Base-by-base conservation (phyloP, 2,888 invertebrate genomes). In the Hemithea aestivaria region DNA sequence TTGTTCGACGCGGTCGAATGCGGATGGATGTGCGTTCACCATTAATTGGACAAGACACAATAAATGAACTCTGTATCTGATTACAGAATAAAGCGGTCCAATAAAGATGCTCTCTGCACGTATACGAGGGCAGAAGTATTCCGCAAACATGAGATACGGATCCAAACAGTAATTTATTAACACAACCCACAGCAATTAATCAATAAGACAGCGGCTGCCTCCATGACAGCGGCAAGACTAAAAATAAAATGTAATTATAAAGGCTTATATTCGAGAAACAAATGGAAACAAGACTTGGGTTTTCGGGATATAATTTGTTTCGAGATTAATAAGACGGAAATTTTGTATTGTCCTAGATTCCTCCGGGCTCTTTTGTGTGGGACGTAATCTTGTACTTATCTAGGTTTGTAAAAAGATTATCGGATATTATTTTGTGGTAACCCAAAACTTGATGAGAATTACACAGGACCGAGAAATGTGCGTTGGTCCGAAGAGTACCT, bases 201-300 rank as follows among this genome's bases (percentile, higher is more conserved):
- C 77, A 75, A 73, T 74, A 72, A 63, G 71, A 70, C 69, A 63
- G 59, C 53, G 62, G 60, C 54, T 51, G 50, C 51, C 56, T 56
- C 50, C 58, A 66, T 62, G 68, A 53, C 56, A 49, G 67, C 67
- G 44, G 48, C 35, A 48, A 39, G 31, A 38, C 49, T 55, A 56
- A 56, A 62, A 65, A 62, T 58, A 57, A 62, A 40, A 45, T 16
- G 32, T 32, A 37, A 32, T 41, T 48, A 45, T 38, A 35, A 52
- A 49, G 12, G 25, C 30, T 7, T 24, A 34, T 25, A 26, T 31
- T 31, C 2, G 6, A 22, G 25, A n/a, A 20, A 23, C 20, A 12
- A 27, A 23, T 23, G 8, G 22, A 6, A 25, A 32, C 10, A 24
- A 23, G 16, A 12, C 3, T 23, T 23, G 7, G 10, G 10, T 25